Evolutionary conservation across 2,888 invertebrate species (phyloP).

Genomic region (Teleiodes luculella): DNA sequence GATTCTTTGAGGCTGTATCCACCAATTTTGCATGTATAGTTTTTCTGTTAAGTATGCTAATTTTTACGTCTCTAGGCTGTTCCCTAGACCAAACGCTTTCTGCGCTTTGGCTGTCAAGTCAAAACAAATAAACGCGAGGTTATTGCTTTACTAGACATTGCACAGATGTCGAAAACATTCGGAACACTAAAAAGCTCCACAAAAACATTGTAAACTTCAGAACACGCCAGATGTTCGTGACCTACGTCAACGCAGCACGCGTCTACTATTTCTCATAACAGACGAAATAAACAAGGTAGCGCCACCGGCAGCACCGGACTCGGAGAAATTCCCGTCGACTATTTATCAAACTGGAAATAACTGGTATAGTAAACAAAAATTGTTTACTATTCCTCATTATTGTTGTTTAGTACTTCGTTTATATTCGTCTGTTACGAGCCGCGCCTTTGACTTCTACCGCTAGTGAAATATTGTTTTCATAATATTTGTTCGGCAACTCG

Average conservation of each 20-base stretch:
- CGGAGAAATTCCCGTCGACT: conserved; percentile 28
- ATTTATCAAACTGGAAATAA: conserved; percentile 44
- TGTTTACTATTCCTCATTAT: conserved; percentile 32
- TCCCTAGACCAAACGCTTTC: too few species aligned
- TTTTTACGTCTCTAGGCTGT: too few species aligned
- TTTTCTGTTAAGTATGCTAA: too few species aligned
- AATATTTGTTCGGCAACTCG: conserved; percentile 10
- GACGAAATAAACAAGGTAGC: conserved; percentile 27
- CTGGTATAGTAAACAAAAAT: conserved; percentile 40
- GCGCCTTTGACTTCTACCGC: conserved; percentile 28
- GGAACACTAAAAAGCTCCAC: conserved; percentile 26
- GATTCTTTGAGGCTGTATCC: too few species aligned
- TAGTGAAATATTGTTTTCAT: conserved; percentile 21
- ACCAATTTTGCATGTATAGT: too few species aligned
- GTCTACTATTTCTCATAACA: conserved; percentile 17
- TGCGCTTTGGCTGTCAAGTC: background rate
- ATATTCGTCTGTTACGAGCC: conserved; percentile 24
- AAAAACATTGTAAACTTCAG: conserved; percentile 20
- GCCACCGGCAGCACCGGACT: conserved; percentile 30
- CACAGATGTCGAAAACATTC: conserved; percentile 23
- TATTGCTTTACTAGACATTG: conserved; percentile 21
- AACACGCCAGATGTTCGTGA: conserved; percentile 58
- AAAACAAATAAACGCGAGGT: conserved; percentile 3
- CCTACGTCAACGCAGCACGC: conserved; percentile 52
- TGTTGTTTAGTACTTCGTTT: conserved; percentile 28